These are phyloP conservation scores for Philaethria dido DNA, from an alignment of 2,888 invertebrate species.

Conservation along the genomic window DNA sequence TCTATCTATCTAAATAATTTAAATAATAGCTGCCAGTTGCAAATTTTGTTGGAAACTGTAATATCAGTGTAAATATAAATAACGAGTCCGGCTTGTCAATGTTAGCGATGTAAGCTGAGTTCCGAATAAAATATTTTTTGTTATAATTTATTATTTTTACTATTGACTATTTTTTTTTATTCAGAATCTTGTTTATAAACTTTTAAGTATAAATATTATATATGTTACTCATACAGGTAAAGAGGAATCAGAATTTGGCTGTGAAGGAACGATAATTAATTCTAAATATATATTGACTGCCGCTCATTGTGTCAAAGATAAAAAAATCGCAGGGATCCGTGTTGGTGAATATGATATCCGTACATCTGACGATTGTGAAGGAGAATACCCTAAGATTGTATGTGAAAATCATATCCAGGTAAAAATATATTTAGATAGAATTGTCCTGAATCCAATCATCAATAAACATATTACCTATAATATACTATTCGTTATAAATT, in stretches of 20 bases:
- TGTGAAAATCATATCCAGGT: slow-evolving; percentile 46
- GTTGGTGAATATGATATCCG: slow-evolving; percentile 38
- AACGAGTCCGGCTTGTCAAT: too few relatives aligned
- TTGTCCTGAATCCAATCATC: neutral
- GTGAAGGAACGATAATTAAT: slow-evolving; percentile 72
- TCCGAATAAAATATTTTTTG: too few relatives aligned
- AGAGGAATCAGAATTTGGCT: slow-evolving; percentile 54
- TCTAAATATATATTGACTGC: slow-evolving; percentile 74
- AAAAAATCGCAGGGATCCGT: slow-evolving; percentile 32
- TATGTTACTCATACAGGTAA: neutral
- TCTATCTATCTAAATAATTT: too few relatives aligned
- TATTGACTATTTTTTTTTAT: too few relatives aligned
- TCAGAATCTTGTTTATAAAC: too few relatives aligned
- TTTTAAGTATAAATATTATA: too few relatives aligned
- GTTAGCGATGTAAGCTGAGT: too few relatives aligned
- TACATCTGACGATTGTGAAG: slow-evolving; percentile 41
- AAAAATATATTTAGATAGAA: neutral
- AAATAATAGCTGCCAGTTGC: too few relatives aligned
- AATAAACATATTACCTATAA: neutral
- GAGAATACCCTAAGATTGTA: slow-evolving; percentile 6
- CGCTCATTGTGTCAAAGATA: slow-evolving; percentile 64
- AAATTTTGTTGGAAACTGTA: too few relatives aligned
- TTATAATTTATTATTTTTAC: too few relatives aligned
- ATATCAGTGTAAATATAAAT: too few relatives aligned
- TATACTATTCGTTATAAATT: too few relatives aligned